phyloP scores from a whole-genome alignment of 1,140 invertebrate species.

The Polypedilum vanderplanki region DNA sequence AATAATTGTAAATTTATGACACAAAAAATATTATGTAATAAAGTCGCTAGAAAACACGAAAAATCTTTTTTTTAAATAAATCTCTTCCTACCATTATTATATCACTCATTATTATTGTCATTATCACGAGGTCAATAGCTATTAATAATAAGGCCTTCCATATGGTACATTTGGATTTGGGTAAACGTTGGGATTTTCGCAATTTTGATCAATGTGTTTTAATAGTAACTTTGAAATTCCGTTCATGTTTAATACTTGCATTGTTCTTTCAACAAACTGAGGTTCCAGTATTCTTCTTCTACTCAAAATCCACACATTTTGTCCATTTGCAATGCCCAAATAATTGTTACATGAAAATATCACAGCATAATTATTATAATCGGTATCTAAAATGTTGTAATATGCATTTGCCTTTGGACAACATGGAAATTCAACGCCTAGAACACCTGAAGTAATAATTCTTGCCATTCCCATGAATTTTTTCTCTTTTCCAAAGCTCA shows the following conservation, averaged over 20 bases:
- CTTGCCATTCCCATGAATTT: background rate
- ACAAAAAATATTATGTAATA: conserved; percentile 2
- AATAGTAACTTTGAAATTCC: background rate
- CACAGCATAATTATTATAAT: background rate
- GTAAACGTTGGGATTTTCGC: background rate
- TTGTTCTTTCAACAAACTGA: background rate
- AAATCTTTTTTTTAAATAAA: background rate
- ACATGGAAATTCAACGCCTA: background rate
- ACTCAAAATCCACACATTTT: background rate
- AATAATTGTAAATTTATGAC: conserved; percentile 1
- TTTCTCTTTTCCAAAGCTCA: conserved; percentile 8
- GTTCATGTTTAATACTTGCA: background rate
- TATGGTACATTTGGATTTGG: background rate
- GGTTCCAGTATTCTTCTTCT: background rate
- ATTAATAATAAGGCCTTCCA: background rate
- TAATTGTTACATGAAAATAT: background rate
- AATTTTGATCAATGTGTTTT: background rate
- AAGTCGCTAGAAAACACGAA: background rate
- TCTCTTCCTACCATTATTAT: background rate
- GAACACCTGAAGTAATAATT: background rate
- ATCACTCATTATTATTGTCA: background rate
- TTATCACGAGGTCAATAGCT: background rate
- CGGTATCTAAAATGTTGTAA: background rate
- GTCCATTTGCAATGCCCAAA: background rate
- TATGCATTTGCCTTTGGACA: background rate